Percentiles rank a stretch among this genome's conserved stretches.
phyloP scores from a whole-genome alignment of 2,113 vertebrate species.

The Chunga burmeisteri region DNA sequence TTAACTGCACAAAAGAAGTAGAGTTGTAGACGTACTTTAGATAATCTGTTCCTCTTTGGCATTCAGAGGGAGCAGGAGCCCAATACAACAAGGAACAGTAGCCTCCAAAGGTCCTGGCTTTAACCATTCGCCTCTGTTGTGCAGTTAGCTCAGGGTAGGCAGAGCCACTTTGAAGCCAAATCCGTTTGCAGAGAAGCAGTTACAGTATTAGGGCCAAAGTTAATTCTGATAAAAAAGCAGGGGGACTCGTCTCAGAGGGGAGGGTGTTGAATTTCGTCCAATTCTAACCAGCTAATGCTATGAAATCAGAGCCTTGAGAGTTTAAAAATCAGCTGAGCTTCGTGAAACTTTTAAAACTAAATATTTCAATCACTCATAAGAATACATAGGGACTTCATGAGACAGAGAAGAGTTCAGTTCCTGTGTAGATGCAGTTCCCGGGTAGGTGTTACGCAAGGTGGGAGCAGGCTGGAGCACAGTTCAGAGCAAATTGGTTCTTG shows the following conservation, averaged over 20 bases:
- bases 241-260: not conserved
- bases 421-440: not conserved
- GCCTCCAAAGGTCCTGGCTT: not conserved
- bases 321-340: not conserved
- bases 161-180: not conserved
- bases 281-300: not conserved
- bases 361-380: not conserved
- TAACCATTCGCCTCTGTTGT: not conserved
- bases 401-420: not conserved
- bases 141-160: not conserved
- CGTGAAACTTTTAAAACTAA: not conserved
- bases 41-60: slow-evolving; percentile 11
- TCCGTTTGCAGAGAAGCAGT: not conserved
- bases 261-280: not conserved
- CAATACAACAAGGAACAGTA: not conserved
- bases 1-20: slow-evolving; percentile 47
- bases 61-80: not conserved
- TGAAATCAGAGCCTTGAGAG: not conserved
- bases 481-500: not conserved
- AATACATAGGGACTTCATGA: not conserved
- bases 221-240: not conserved
- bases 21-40: not conserved
- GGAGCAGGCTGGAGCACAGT: not conserved
- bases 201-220: not conserved
- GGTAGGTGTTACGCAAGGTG: not conserved